A percentile compares a stretch with the other conserved stretches of the same genome.
Evolutionary conservation across 2,797 vertebrate genomes (phyloP).

Genomic region (Gymnocypris eckloni): DNA sequence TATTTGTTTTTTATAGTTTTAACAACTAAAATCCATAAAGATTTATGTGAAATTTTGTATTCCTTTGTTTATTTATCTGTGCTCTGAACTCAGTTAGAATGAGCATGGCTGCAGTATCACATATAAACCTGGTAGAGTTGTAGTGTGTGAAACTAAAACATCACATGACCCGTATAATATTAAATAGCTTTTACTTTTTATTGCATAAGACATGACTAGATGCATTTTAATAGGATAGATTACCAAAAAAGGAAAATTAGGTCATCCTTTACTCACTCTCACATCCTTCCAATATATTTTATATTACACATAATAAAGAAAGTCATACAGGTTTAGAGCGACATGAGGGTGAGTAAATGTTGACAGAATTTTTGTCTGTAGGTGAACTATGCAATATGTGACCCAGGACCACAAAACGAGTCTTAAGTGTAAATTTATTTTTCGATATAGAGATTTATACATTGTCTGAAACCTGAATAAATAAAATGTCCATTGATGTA

Average conservation of each 20-base stretch:
- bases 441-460: too few relatives aligned
- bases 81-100: neutral
- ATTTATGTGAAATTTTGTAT: neutral
- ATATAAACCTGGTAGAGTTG: neutral
- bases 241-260: neutral
- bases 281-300: neutral
- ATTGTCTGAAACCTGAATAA: too few relatives aligned
- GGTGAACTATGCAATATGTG: neutral
- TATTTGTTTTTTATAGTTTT: slow-evolving; percentile 15
- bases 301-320: neutral
- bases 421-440: too few relatives aligned
- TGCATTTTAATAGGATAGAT: neutral
- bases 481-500: too few relatives aligned
- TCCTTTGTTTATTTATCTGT: neutral
- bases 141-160: neutral
- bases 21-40: neutral
- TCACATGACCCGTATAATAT: neutral
- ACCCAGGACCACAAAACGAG: too few relatives aligned
- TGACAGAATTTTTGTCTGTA: neutral
- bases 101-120: neutral
- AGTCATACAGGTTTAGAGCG: neutral
- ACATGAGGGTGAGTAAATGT: neutral
- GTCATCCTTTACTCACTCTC: neutral
- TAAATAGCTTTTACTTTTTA: neutral
- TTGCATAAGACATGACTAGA: neutral